phyloP scores from a whole-genome alignment of 2,797 vertebrate species.

The Pipistrellus kuhlii region DNA sequence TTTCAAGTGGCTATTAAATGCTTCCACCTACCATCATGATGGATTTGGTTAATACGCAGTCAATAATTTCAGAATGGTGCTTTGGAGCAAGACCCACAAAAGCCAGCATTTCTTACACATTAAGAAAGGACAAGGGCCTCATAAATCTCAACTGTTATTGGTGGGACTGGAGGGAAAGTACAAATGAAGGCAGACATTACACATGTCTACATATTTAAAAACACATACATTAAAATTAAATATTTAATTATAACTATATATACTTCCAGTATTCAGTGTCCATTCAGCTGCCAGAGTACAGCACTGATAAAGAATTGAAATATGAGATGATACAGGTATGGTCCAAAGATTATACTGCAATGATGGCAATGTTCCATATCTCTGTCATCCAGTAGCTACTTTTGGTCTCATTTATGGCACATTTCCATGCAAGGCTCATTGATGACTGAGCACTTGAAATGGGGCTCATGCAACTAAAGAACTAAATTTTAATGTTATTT shows the following conservation, averaged over 20 bases:
- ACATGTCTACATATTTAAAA: background rate
- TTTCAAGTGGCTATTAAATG: background rate
- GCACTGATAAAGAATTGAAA: constrained; percentile 2
- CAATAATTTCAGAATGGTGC: background rate
- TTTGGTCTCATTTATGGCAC: constrained; percentile 72
- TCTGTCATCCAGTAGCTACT: background rate
- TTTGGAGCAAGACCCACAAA: background rate
- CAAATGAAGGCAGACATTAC: background rate
- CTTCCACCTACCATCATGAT: background rate
- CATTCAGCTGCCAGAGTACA: background rate
- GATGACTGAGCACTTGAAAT: background rate
- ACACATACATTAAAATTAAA: background rate
- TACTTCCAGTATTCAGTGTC: background rate
- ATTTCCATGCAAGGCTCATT: constrained; percentile 72
- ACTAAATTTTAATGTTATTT: background rate
- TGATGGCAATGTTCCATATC: background rate
- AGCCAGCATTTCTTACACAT: background rate
- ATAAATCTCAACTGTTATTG: background rate
- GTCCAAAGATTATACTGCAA: background rate
- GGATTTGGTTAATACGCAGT: background rate
- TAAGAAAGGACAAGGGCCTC: background rate
- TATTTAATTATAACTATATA: background rate
- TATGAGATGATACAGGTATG: background rate
- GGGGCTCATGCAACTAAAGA: background rate
- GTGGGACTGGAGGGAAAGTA: background rate